Evolutionary conservation across 2,888 invertebrate species (phyloP).

Genomic region (Pseudanteris insignis): DNA sequence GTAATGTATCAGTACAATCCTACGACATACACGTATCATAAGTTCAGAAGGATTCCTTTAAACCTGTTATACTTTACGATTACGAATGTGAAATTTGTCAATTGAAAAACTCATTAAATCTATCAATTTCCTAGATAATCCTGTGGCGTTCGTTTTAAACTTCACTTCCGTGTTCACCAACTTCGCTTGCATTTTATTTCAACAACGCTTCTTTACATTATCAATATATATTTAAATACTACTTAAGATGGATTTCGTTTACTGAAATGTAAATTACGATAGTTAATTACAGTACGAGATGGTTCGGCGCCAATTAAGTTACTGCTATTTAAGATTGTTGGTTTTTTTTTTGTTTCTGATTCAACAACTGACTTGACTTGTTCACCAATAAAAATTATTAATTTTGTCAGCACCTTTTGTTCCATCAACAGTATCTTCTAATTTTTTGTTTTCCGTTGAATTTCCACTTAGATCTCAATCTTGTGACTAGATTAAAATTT

Average conservation of each 20-base stretch:
- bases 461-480: too few species aligned
- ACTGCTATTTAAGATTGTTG: too few species aligned
- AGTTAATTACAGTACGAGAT: conserved; percentile 29
- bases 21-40: conserved; percentile 38
- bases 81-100: conserved; percentile 10
- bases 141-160: conserved; percentile 1
- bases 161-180: too few species aligned
- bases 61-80: conserved; percentile 21
- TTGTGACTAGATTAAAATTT: too few species aligned
- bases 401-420: too few species aligned
- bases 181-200: not conserved
- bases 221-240: conserved; percentile 35
- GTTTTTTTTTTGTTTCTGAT: too few species aligned
- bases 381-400: too few species aligned
- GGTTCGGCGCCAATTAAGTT: conserved; percentile 15
- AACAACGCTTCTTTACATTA: conserved; percentile 18
- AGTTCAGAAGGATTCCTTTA: conserved; percentile 23
- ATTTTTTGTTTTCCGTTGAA: too few species aligned
- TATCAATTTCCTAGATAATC: conserved; percentile 20
- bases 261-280: conserved; percentile 36
- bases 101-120: conserved; percentile 12
- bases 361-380: too few species aligned
- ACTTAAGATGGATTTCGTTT: conserved; percentile 35
- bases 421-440: too few species aligned
- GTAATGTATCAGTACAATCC: conserved; percentile 31